Conservation (phyloP, 2,113 vertebrate genomes). For the Myanophis thanlyinensis region DNA sequence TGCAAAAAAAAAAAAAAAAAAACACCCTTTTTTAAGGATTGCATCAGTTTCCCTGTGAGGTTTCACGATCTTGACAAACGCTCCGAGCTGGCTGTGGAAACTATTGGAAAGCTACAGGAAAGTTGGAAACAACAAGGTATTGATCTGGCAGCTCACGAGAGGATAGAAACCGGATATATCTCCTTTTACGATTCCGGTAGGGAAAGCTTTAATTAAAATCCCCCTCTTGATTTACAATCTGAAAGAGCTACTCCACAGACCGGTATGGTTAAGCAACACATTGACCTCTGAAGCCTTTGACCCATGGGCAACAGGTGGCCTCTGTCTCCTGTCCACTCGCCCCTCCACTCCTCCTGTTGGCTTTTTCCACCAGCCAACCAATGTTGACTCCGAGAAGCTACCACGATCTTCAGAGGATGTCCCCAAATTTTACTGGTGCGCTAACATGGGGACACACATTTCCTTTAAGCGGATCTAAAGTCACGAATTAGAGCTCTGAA, state of each 20-base stretch:
- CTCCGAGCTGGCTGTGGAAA: constrained; percentile 24
- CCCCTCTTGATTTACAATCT: constrained; percentile 80
- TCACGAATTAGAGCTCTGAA: not conserved
- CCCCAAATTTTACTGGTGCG: constrained; percentile 59
- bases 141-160: constrained; percentile 70
- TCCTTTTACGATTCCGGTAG: constrained; percentile 82
- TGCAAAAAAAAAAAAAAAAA: not conserved
- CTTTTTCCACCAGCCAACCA: constrained; percentile 62
- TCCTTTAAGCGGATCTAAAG: not conserved
- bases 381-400: constrained; percentile 56
- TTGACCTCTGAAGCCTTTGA: constrained; percentile 77
- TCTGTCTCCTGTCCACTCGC: constrained; percentile 50
- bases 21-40: not conserved
- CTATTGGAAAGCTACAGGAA: constrained; percentile 52
- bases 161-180: constrained; percentile 76
- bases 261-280: constrained; percentile 70
- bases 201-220: constrained; percentile 81
- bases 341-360: constrained; percentile 64
- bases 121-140: constrained; percentile 55
- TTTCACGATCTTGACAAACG: too few relatives aligned
- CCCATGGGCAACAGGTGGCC: constrained; percentile 77
- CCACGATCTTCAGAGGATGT: constrained; percentile 72
- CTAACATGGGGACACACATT: constrained; percentile 54
- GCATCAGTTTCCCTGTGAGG: not conserved
- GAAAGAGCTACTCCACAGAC: constrained; percentile 79